phyloP scores from a whole-genome alignment of 2,113 vertebrate genomes.

The Leptocoma aspasia region DNA sequence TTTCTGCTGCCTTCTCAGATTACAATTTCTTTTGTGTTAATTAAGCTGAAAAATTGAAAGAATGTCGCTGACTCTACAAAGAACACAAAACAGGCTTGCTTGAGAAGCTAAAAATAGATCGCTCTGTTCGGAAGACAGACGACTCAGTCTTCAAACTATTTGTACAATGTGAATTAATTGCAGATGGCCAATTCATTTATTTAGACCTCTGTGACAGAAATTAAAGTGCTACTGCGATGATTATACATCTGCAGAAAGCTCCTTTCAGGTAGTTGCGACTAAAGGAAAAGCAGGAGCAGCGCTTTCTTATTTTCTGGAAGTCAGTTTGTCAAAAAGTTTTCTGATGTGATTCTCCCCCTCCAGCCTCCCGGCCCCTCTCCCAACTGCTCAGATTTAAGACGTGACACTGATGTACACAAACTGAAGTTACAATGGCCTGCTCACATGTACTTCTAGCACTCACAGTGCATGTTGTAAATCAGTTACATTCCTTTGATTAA shows the following conservation, averaged over 20 bases:
- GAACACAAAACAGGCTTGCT: slow-evolving; percentile 71
- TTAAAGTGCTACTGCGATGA: background rate
- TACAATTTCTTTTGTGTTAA: slow-evolving; percentile 74
- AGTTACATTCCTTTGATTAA: background rate
- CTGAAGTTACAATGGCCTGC: background rate
- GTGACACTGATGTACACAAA: background rate
- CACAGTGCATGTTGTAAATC: background rate
- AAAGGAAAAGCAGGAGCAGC: background rate
- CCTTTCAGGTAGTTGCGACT: background rate
- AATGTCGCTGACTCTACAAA: slow-evolving; percentile 76
- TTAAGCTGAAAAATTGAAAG: slow-evolving; percentile 72
- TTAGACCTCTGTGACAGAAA: slow-evolving; percentile 51
- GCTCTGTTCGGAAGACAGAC: slow-evolving; percentile 66
- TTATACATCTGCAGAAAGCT: background rate
- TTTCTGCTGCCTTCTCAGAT: slow-evolving; percentile 70
- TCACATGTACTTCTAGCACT: background rate
- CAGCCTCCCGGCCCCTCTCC: background rate
- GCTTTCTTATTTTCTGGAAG: background rate
- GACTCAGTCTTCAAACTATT: slow-evolving; percentile 58
- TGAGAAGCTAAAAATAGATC: slow-evolving; percentile 70
- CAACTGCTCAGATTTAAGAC: background rate
- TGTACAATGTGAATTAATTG: slow-evolving; percentile 61
- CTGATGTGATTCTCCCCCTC: background rate
- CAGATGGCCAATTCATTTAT: slow-evolving; percentile 61
- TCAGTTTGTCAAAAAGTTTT: background rate